Evolutionary conservation across 1,140 invertebrate species (phyloP).

Genomic region (Monomorium pharaonis): DNA sequence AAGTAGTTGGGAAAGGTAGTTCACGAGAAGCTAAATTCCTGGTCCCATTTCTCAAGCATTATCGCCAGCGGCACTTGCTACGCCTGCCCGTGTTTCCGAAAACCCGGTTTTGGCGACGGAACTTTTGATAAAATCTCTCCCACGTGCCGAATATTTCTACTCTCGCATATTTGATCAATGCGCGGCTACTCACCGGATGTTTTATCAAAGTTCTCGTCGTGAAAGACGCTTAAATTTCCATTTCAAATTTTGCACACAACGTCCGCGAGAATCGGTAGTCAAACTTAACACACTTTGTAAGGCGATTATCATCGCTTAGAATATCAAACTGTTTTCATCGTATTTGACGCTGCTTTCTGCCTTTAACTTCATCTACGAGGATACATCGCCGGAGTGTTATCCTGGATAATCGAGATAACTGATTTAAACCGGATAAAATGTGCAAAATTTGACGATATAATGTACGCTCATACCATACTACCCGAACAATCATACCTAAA

Average conservation of each 20-base stretch:
- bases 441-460: slow-evolving; percentile 67
- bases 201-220: slow-evolving; percentile 50
- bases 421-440: background rate
- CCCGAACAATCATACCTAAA: slow-evolving; percentile 75
- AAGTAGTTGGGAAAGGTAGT: slow-evolving; percentile 66
- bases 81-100: slow-evolving; percentile 1
- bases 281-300: slow-evolving; percentile 47
- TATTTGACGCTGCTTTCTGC: slow-evolving; percentile 16
- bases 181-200: slow-evolving; percentile 30
- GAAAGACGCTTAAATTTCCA: slow-evolving; percentile 53
- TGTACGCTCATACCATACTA: slow-evolving; percentile 18
- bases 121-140: slow-evolving; percentile 49
- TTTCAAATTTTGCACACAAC: slow-evolving; percentile 70
- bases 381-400: background rate
- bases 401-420: background rate
- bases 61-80: slow-evolving; percentile 57
- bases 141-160: slow-evolving; percentile 46
- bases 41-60: slow-evolving; percentile 75
- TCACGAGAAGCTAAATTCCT: slow-evolving; percentile 70
- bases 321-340: slow-evolving; percentile 32
- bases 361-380: slow-evolving; percentile 10
- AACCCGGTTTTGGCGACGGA: slow-evolving; percentile 47
- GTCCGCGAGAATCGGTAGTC: slow-evolving; percentile 29
- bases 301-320: slow-evolving; percentile 43
- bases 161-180: slow-evolving; percentile 48